Evolutionary conservation across 1,140 invertebrate species (phyloP), one percentile per base, ranked within the genome.

Genomic region (Cherax quadricarinatus): DNA sequence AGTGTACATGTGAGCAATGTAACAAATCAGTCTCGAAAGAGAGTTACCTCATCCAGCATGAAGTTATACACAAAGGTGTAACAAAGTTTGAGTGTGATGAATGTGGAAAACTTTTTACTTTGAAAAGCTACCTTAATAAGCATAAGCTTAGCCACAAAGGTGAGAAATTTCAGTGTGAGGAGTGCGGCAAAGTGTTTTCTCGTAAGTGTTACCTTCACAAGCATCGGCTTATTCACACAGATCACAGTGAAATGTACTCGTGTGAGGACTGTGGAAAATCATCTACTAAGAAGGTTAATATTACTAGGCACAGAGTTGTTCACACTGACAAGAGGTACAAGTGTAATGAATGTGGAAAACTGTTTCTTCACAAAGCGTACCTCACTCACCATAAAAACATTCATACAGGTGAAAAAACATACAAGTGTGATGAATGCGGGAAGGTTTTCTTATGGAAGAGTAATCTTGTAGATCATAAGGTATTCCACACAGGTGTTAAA

Each of bases 71-170:
- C 48, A 57, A 48, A 24, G 81, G 81, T 30, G 81, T 7, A 18
- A 83, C 57, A 57, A 70, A 85, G 30, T 85, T 85, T 70, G 83
- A 85, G 48, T 85, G 83, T 66, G 60, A 48, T 5, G 83, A 85
- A 48, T 85, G 83, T 66, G 83, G 83, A 9, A 66, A 85, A 49
- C 4, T 41, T 21, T 85, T 85, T 24, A 48, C 83, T 21, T 49
- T 48, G 83, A 70, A 70, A 24, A 70, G 83, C 41, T 70, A 85
- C 62, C 83, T 85, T 5, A 85, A 41, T 66, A 70, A 18, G 3
- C 83, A 85, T 49, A 85, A 62, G 24, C n/a, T 48, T 7, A 66
- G 30, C 48, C 83, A 85, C 83, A 66, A n/a, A 6, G 60, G 83
- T 3, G 60, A 18, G 83, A 84, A 84, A 41, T 84, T 62, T 62